phyloP scores from a whole-genome alignment of 2,113 vertebrate genomes.

The Festucalex cinctus region DNA sequence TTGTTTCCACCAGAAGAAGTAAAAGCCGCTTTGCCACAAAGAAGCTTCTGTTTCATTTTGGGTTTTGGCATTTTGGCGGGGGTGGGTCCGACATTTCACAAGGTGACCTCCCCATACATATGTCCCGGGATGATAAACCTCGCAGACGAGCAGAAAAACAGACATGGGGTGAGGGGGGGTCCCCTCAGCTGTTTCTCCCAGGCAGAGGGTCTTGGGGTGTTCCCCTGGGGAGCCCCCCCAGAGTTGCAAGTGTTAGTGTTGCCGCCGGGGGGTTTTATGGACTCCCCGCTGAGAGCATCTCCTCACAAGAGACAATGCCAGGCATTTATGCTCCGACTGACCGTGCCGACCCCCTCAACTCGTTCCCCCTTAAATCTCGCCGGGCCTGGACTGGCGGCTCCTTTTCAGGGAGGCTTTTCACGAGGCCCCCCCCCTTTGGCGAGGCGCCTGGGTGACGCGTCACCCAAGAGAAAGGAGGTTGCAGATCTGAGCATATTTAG shows the following conservation, averaged over 20 bases:
- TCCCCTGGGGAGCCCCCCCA: conserved; percentile 55
- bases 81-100: conserved; percentile 47
- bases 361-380: conserved; percentile 86
- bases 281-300: conserved; percentile 92
- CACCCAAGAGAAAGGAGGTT: conserved; percentile 29
- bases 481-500: conserved; percentile 3
- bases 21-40: conserved; percentile 65
- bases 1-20: neutral
- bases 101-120: conserved; percentile 55
- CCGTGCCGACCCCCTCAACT: conserved; percentile 91
- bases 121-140: conserved; percentile 14
- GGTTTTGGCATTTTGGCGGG: neutral
- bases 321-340: conserved; percentile 90
- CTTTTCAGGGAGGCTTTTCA: conserved; percentile 80
- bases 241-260: conserved; percentile 72
- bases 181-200: conserved; percentile 45
- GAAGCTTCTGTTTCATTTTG: conserved; percentile 45
- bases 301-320: conserved; percentile 90
- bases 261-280: conserved; percentile 79
- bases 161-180: conserved; percentile 6
- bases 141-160: conserved; percentile 18
- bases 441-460: conserved; percentile 47
- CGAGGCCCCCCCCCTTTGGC: conserved; percentile 62
- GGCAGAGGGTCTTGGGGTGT: conserved; percentile 61
- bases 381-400: conserved; percentile 78